Conservation (phyloP, 1,140 invertebrate species). For the Leptopilina boulardi region DNA sequence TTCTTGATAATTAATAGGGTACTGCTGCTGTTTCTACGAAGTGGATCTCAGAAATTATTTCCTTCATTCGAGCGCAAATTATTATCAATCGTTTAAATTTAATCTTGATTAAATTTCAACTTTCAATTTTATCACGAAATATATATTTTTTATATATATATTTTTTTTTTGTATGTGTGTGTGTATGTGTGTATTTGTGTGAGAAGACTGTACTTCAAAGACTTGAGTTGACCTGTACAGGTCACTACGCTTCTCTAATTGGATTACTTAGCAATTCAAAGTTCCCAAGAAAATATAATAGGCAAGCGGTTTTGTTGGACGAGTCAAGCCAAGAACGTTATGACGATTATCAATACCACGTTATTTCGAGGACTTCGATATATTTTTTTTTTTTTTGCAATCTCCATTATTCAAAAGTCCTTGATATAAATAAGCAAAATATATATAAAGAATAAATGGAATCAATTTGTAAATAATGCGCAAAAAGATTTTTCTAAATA, state of each 20-base stretch:
- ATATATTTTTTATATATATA: too few species aligned
- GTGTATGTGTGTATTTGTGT: neutral
- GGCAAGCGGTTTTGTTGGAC: conserved; percentile 2
- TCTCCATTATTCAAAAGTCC: neutral
- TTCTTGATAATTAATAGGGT: neutral
- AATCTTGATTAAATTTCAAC: conserved; percentile 14
- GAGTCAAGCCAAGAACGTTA: neutral
- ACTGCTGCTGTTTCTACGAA: conserved; percentile 2
- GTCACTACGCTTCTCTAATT: conserved; percentile 7
- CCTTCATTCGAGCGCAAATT: conserved; percentile 7
- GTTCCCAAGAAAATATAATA: conserved; percentile 17
- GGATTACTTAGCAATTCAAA: conserved; percentile 28
- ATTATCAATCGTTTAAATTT: conserved; percentile 6
- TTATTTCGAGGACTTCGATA: neutral
- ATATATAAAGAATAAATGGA: neutral
- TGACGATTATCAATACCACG: conserved; percentile 10
- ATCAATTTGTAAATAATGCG: neutral
- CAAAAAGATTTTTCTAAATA: too few species aligned
- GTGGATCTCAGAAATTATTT: conserved; percentile 1
- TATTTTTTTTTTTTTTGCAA: neutral
- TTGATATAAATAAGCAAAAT: neutral
- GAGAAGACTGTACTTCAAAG: neutral
- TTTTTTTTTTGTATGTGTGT: too few species aligned
- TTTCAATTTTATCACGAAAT: neutral
- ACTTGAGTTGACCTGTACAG: neutral